Evolutionary conservation across 2,888 invertebrate genomes (phyloP).

Genomic region (Xestobium rufovillosum): DNA sequence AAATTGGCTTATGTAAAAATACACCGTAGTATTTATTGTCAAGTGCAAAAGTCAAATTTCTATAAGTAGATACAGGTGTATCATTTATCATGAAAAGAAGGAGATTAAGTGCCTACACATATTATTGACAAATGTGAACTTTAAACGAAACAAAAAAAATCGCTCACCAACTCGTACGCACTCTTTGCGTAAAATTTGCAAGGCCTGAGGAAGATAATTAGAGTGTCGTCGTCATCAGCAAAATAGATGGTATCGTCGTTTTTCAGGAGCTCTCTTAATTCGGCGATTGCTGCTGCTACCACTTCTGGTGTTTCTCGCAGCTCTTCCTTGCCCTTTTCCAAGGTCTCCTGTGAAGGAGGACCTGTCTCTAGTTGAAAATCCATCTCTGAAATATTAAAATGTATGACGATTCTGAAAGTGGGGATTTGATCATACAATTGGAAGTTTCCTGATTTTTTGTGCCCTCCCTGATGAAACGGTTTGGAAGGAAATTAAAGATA

Average conservation of each 20-base stretch:
- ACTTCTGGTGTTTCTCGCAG: constrained; percentile 65
- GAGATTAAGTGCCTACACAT: constrained; percentile 1
- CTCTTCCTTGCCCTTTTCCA: constrained; percentile 55
- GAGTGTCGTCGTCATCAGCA: constrained; percentile 64
- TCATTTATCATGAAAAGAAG: constrained; percentile 9
- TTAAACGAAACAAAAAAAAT: constrained; percentile 7
- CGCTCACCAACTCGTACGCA: constrained; percentile 66
- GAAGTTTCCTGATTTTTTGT: too few species aligned
- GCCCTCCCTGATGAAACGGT: neutral
- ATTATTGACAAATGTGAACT: constrained; percentile 4
- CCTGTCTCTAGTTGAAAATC: constrained; percentile 48
- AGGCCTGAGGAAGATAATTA: constrained; percentile 71
- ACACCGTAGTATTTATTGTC: too few species aligned
- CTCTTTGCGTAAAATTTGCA: constrained; percentile 79
- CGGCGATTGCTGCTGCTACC: constrained; percentile 52
- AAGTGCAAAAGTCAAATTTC: too few species aligned
- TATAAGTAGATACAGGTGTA: too few species aligned
- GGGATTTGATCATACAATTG: too few species aligned
- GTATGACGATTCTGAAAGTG: too few species aligned
- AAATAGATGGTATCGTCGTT: constrained; percentile 59
- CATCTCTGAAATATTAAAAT: constrained; percentile 29
- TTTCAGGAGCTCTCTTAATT: constrained; percentile 54
- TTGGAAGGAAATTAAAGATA: too few species aligned
- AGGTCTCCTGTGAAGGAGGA: constrained; percentile 52
- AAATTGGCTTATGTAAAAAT: too few species aligned